phyloP scores from a whole-genome alignment of 2,113 vertebrate genomes.

The Malurus melanocephalus region DNA sequence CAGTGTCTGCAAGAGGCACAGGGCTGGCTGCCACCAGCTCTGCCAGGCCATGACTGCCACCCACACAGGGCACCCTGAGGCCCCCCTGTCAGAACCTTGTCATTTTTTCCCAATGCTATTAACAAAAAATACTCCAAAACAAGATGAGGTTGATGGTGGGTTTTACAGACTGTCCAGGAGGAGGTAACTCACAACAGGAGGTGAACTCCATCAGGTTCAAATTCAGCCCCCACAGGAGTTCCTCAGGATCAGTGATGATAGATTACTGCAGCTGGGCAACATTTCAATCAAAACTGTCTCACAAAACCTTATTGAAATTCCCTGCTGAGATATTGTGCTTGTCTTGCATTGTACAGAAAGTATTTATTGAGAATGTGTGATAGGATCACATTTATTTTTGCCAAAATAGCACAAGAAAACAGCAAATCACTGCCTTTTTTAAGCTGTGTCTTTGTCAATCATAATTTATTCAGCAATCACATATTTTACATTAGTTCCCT shows the following conservation, averaged over 20 bases:
- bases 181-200: background rate
- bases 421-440: background rate
- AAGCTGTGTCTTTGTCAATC: background rate
- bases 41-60: background rate
- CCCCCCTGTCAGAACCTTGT: background rate
- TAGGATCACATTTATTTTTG: background rate
- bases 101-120: background rate
- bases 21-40: background rate
- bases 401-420: background rate
- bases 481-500: background rate
- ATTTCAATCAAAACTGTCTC: background rate
- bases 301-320: background rate
- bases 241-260: background rate
- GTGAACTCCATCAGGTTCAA: background rate
- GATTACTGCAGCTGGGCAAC: background rate
- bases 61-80: background rate
- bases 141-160: background rate
- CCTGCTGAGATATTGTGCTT: background rate
- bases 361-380: background rate
- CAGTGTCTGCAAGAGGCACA: background rate
- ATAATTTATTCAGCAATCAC: background rate
- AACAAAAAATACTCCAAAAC: background rate
- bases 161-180: background rate
- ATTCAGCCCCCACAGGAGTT: background rate
- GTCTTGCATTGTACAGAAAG: background rate